Percentiles rank a stretch among this genome's conserved stretches.
phyloP scores from a whole-genome alignment of 2,888 invertebrate genomes.

The Drosophila percnosoma region DNA sequence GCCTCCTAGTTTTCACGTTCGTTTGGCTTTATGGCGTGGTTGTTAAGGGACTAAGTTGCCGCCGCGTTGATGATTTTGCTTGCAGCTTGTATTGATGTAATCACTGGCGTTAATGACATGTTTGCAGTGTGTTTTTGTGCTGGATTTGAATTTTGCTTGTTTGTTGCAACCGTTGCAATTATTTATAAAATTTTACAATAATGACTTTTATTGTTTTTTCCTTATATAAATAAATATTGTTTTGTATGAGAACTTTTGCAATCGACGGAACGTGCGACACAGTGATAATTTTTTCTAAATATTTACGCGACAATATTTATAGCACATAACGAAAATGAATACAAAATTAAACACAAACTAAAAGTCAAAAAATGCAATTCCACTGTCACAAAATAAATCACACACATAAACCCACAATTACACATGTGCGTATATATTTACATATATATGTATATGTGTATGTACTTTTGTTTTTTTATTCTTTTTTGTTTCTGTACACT shows the following conservation, averaged over 20 bases:
- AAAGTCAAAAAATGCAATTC: conserved; percentile 38
- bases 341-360: conserved; percentile 51
- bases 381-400: conserved; percentile 11
- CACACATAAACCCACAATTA: conserved; percentile 6
- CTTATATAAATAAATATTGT: conserved; percentile 26
- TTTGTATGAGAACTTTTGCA: conserved; percentile 34
- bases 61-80: conserved; percentile 40
- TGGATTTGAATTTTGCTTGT: not conserved
- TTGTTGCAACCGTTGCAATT: conserved; percentile 41
- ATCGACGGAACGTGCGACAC: conserved; percentile 60
- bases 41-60: conserved; percentile 18
- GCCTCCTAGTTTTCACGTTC: conserved; percentile 36
- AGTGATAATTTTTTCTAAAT: conserved; percentile 43
- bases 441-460: not conserved
- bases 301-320: conserved; percentile 63
- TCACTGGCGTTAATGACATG: conserved; percentile 49
- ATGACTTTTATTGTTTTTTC: conserved; percentile 22
- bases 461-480: conserved; percentile 7
- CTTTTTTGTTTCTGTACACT: conserved; percentile 18
- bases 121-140: conserved; percentile 4
- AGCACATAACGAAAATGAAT: conserved; percentile 45
- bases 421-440: conserved; percentile 1
- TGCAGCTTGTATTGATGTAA: conserved; percentile 46
- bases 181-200: conserved; percentile 28
- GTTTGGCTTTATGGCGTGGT: conserved; percentile 30